phyloP scores from a whole-genome alignment of 2,888 invertebrate genomes.

The Gibbula magus region DNA sequence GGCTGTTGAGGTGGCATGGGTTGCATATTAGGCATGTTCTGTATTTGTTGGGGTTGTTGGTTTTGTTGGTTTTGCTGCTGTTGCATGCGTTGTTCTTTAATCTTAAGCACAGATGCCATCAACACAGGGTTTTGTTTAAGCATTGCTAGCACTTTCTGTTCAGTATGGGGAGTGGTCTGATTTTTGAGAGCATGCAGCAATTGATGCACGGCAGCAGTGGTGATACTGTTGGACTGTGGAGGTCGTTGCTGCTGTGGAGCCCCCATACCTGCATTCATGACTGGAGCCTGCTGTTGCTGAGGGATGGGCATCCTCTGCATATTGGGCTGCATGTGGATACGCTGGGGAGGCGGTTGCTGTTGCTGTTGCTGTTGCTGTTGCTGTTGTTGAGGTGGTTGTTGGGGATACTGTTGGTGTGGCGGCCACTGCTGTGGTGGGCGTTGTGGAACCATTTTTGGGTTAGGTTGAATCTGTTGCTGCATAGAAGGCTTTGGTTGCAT shows the following conservation, averaged over 20 bases:
- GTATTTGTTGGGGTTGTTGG: constrained; percentile 58
- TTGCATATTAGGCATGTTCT: constrained; percentile 52
- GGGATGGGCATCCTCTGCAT: constrained; percentile 43
- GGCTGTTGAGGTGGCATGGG: constrained; percentile 65
- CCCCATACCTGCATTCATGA: constrained; percentile 55
- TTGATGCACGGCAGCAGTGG: constrained; percentile 76
- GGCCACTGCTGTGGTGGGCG: constrained; percentile 16
- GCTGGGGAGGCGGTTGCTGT: constrained; percentile 48
- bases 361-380: constrained; percentile 33
- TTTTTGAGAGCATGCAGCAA: constrained; percentile 92
- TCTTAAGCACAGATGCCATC: constrained; percentile 96
- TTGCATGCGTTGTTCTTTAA: constrained; percentile 76
- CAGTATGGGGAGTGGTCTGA: constrained; percentile 93
- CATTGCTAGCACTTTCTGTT: constrained; percentile 89
- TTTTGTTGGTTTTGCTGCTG: constrained; percentile 55
- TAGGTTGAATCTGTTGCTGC: constrained; percentile 8
- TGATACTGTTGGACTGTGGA: constrained; percentile 42
- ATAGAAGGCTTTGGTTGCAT: not conserved
- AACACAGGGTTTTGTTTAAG: constrained; percentile 94
- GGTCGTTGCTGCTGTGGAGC: constrained; percentile 62
- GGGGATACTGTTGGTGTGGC: constrained; percentile 43
- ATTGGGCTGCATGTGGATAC: constrained; percentile 30
- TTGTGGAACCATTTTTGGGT: constrained; percentile 24
- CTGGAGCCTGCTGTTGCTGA: constrained; percentile 45
- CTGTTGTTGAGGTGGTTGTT: constrained; percentile 50